phyloP scores from a whole-genome alignment of 2,797 vertebrate genomes.

The Galago senegalensis region DNA sequence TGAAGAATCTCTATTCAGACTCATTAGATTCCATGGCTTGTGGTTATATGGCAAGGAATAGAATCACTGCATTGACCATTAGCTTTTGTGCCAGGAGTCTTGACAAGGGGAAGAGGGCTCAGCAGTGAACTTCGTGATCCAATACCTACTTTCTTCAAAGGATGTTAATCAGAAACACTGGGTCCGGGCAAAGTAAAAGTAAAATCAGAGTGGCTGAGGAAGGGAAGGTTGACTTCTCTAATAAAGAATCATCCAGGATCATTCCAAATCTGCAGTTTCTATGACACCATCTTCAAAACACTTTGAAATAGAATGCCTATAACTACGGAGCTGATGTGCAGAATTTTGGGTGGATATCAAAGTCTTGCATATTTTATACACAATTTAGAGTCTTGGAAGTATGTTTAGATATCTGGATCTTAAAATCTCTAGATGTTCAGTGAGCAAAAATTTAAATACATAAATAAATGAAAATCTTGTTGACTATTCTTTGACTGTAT shows the following conservation, averaged over 20 bases:
- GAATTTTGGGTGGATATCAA: not conserved
- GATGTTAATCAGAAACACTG: not conserved
- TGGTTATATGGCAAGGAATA: not conserved
- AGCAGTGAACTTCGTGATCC: not conserved
- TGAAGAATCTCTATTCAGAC: not conserved
- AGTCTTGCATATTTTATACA: not conserved
- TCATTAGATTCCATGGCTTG: not conserved
- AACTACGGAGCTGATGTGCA: not conserved
- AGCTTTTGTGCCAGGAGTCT: not conserved
- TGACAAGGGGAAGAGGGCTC: not conserved
- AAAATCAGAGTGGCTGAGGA: not conserved
- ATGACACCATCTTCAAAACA: not conserved
- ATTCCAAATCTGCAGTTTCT: not conserved
- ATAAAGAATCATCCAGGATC: not conserved
- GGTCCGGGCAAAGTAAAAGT: not conserved
- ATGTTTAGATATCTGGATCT: not conserved
- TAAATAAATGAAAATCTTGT: not conserved
- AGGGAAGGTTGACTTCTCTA: not conserved
- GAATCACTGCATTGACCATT: accelerated
- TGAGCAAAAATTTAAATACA: not conserved
- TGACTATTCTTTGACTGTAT: not conserved
- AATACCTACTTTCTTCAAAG: not conserved
- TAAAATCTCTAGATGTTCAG: not conserved
- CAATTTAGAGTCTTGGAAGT: not conserved
- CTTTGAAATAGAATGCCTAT: not conserved